Percentiles rank a stretch among this genome's conserved stretches.
phyloP scores from a whole-genome alignment of 2,888 invertebrate genomes.

The Cataglyphis cursor region DNA sequence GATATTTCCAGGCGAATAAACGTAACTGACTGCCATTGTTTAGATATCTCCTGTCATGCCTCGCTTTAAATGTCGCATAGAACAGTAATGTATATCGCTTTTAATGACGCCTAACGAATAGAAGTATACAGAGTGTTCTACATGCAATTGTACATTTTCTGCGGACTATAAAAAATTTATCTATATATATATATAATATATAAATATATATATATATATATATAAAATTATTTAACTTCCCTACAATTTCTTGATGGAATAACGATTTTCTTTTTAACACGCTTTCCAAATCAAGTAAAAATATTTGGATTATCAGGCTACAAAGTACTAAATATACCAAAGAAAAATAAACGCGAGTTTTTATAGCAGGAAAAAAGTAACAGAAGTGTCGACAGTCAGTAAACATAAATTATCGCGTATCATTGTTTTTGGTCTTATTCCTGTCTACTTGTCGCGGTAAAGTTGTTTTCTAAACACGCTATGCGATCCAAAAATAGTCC shows the following conservation, averaged over 20 bases:
- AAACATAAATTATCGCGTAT: conserved; percentile 37
- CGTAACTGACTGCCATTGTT: conserved; percentile 52
- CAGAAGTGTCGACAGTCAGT: conserved; percentile 13
- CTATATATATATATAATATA: too few relatives aligned
- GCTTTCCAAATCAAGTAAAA: background rate
- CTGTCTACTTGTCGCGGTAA: conserved; percentile 26
- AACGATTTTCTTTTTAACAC: background rate
- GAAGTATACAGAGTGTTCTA: background rate
- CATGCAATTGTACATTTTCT: background rate
- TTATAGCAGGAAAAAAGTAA: background rate
- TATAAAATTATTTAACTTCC: background rate
- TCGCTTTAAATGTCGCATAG: conserved; percentile 41
- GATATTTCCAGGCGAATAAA: conserved; percentile 42
- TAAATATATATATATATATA: too few relatives aligned
- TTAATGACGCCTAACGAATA: conserved; percentile 27
- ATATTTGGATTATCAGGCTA: background rate
- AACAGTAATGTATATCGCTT: conserved; percentile 27
- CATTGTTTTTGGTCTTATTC: background rate
- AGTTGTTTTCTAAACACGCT: conserved; percentile 19
- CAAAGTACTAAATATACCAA: background rate
- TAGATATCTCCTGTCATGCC: conserved; percentile 36
- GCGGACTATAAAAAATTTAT: background rate
- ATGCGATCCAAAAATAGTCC: conserved; percentile 31
- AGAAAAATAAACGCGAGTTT: conserved; percentile 17
- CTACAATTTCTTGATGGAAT: background rate